Conservation (phyloP, 2,797 vertebrate genomes). For the Liasis olivaceus region DNA sequence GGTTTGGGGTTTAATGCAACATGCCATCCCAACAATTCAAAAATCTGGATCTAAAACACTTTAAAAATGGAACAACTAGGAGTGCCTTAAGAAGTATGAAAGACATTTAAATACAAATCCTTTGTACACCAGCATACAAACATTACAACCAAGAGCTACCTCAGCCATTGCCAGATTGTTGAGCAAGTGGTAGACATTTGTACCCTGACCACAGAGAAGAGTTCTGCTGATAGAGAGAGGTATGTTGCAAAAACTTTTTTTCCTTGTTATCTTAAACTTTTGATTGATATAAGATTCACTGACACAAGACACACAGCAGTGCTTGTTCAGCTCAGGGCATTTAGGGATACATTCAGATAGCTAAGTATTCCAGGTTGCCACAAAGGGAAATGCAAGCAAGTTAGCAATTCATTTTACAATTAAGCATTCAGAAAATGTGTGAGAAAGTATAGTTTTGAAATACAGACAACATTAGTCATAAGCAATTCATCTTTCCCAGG, state of each 20-base stretch:
- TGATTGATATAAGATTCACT: not conserved
- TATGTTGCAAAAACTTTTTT: not conserved
- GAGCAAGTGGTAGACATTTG: slow-evolving; percentile 20
- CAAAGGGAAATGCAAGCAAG: slow-evolving; percentile 1
- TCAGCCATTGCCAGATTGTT: not conserved
- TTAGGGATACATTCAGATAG: not conserved
- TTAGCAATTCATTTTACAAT: not conserved
- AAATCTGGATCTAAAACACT: not conserved
- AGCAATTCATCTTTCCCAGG: not conserved
- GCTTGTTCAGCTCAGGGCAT: not conserved
- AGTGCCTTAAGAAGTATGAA: not conserved
- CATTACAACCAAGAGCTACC: not conserved
- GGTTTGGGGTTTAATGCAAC: not conserved
- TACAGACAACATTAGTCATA: not conserved
- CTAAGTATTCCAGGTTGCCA: not conserved
- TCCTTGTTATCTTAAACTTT: not conserved
- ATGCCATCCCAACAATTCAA: not conserved
- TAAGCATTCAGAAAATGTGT: not conserved
- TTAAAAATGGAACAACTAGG: not conserved
- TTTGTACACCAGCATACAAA: not conserved
- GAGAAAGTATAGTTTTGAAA: not conserved
- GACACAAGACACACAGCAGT: not conserved
- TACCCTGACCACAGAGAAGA: slow-evolving; percentile 4
- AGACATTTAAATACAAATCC: not conserved
- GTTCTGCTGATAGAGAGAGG: not conserved